A percentile compares a stretch with the other conserved stretches of the same genome.
These are phyloP conservation scores for Drosophila anomelani DNA, from an alignment of 2,888 invertebrate species.

Conservation along the genomic window DNA sequence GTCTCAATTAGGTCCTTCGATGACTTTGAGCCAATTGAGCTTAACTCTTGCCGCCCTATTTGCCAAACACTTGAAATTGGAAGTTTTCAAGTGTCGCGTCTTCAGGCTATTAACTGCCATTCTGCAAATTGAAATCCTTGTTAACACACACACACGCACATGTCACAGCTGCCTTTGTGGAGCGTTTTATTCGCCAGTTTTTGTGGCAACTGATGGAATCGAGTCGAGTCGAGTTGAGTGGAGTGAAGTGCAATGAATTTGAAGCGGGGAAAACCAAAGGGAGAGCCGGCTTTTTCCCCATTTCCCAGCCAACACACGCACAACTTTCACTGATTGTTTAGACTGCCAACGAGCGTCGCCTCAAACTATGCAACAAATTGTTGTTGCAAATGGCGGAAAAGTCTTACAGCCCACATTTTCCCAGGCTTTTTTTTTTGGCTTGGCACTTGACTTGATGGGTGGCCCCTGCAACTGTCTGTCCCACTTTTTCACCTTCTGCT, in stretches of 20 bases:
- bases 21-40: neutral
- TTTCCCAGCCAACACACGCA: slow-evolving; percentile 51
- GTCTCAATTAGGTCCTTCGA: neutral
- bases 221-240: slow-evolving; percentile 4
- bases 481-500: slow-evolving; percentile 19
- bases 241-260: slow-evolving; percentile 30
- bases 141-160: slow-evolving; percentile 6
- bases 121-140: slow-evolving; percentile 39
- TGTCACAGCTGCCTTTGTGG: slow-evolving; percentile 40
- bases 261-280: neutral
- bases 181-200: slow-evolving; percentile 26
- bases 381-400: slow-evolving; percentile 34
- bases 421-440: slow-evolving; percentile 22
- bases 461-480: neutral
- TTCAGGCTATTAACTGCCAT: slow-evolving; percentile 47
- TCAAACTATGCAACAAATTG: slow-evolving; percentile 66
- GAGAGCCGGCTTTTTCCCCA: neutral
- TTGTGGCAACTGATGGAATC: slow-evolving; percentile 28
- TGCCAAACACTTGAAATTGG: slow-evolving; percentile 46
- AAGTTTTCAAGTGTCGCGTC: slow-evolving; percentile 49
- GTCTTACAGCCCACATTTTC: slow-evolving; percentile 10
- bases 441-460: slow-evolving; percentile 42
- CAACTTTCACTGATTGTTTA: slow-evolving; percentile 70
- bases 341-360: slow-evolving; percentile 46
- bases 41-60: slow-evolving; percentile 33